A percentile compares a stretch with the other conserved stretches of the same genome.
phyloP scores from a whole-genome alignment of 2,797 vertebrate species.

The Urophycis tenuis region DNA sequence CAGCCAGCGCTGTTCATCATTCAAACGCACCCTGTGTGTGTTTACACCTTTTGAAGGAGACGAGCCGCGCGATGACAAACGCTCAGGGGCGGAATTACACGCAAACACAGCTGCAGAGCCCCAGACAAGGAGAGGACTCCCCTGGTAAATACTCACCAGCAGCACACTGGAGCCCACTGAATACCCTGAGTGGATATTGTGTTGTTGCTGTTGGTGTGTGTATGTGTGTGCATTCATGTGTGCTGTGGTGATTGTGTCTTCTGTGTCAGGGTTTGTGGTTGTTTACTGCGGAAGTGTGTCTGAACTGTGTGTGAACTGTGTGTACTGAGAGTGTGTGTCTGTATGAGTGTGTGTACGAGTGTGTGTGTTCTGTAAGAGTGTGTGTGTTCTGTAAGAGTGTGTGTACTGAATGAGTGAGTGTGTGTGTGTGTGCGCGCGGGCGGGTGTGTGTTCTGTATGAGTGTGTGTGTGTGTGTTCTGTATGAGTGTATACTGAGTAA shows the following conservation, averaged over 20 bases:
- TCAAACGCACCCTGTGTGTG: conserved; percentile 54
- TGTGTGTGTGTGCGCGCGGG: not conserved
- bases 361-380: not conserved
- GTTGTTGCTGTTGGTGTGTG: not conserved
- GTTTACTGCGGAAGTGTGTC: too few species aligned
- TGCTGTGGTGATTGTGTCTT: not conserved
- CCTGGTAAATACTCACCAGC: not conserved
- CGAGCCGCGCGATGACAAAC: conserved; percentile 38
- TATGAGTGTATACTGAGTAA: not conserved
- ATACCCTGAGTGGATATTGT: not conserved
- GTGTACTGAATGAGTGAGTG: not conserved
- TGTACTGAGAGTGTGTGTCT: too few species aligned
- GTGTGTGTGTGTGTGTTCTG: too few species aligned
- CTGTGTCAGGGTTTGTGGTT: too few species aligned
- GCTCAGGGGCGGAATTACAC: conserved; percentile 35
- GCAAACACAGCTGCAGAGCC: conserved; percentile 34
- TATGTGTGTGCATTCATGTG: conserved; percentile 1
- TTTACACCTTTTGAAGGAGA: conserved; percentile 59
- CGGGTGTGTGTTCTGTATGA: too few species aligned
- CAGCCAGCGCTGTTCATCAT: conserved; percentile 52
- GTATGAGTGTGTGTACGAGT: not conserved
- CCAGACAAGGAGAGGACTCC: conserved; percentile 18
- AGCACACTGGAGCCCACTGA: not conserved
- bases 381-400: not conserved
- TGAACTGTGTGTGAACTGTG: too few species aligned